Conservation (phyloP, 2,113 vertebrate species). For the Indri indri region DNA sequence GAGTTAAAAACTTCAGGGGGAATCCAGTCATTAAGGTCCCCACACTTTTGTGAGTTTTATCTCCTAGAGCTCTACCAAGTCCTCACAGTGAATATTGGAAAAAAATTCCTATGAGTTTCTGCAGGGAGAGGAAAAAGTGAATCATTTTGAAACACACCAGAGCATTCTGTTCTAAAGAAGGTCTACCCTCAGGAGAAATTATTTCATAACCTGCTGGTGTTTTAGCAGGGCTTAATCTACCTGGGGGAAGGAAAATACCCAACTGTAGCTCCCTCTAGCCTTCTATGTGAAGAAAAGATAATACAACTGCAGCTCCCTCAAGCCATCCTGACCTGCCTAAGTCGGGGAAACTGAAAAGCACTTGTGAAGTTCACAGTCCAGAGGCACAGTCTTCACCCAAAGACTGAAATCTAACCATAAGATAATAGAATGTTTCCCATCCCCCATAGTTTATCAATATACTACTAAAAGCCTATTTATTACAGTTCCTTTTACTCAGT, state of each 20-base stretch:
- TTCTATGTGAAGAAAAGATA: background rate
- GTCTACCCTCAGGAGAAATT: background rate
- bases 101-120: background rate
- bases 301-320: background rate
- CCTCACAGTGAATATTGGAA: background rate
- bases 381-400: background rate
- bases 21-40: accelerated
- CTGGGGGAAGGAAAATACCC: background rate
- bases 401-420: background rate
- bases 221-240: background rate
- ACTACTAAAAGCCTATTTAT: background rate
- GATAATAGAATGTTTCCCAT: background rate
- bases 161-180: background rate
- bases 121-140: background rate
- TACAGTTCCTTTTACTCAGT: background rate
- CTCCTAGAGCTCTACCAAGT: background rate
- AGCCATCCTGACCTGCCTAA: background rate
- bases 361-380: background rate
- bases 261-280: background rate
- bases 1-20: background rate
- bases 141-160: background rate
- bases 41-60: background rate
- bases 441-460: background rate
- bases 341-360: background rate
- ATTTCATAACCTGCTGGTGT: background rate